phyloP scores from a whole-genome alignment of 2,888 invertebrate species.

The Tetranychus piercei region DNA sequence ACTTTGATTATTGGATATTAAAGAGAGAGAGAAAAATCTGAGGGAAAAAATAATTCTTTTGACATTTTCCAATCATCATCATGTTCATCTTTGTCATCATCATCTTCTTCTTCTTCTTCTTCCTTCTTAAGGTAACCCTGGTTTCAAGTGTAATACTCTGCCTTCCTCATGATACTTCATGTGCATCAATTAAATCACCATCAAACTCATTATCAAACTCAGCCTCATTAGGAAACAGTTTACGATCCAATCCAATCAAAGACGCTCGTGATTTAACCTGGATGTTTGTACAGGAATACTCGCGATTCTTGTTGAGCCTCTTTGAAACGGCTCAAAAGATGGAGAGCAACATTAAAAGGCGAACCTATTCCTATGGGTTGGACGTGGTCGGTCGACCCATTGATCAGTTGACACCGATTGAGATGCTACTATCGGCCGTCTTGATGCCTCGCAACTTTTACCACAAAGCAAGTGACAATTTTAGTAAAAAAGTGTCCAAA shows the following conservation, averaged over 20 bases:
- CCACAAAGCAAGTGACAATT: not conserved
- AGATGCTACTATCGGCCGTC: not conserved
- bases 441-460: not conserved
- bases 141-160: not conserved
- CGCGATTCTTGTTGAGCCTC: not conserved
- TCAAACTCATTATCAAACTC: not conserved
- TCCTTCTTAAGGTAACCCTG: not conserved
- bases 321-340: not conserved
- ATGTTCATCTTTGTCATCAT: too few relatives aligned
- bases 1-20: too few relatives aligned
- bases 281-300: not conserved
- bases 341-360: not conserved
- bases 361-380: constrained; percentile 4
- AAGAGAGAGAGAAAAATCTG: too few relatives aligned
- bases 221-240: not conserved
- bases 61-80: too few relatives aligned
- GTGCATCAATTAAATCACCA: not conserved
- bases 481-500: not conserved
- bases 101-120: too few relatives aligned
- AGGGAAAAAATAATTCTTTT: too few relatives aligned
- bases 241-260: not conserved
- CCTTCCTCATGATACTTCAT: not conserved
- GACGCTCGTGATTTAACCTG: not conserved
- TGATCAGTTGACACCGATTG: not conserved
- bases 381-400: constrained; percentile 1